phyloP scores from a whole-genome alignment of 2,888 invertebrate species.

The Hydropsyche betteni region DNA sequence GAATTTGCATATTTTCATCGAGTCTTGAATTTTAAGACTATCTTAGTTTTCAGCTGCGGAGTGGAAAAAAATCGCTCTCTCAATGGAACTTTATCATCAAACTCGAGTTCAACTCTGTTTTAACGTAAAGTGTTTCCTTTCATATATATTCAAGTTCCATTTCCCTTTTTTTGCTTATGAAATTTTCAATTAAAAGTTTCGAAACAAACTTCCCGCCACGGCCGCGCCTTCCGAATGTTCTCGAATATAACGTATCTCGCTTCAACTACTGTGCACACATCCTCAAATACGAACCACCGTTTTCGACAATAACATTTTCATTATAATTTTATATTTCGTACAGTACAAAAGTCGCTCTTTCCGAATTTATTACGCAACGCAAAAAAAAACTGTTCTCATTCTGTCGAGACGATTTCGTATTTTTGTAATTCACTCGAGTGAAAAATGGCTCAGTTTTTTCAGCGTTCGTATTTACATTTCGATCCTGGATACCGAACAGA shows the following conservation, averaged over 20 bases:
- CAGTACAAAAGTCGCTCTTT: too few species aligned
- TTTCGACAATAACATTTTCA: too few species aligned
- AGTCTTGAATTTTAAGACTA: not conserved
- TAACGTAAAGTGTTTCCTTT: slow-evolving; percentile 31
- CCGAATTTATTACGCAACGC: too few species aligned
- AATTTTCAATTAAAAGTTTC: slow-evolving; percentile 37
- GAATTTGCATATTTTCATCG: not conserved
- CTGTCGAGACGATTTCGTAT: slow-evolving; percentile 12
- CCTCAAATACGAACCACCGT: too few species aligned
- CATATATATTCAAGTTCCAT: slow-evolving; percentile 33
- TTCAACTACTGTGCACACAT: slow-evolving; percentile 1
- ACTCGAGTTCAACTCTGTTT: slow-evolving; percentile 25
- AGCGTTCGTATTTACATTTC: slow-evolving; percentile 28
- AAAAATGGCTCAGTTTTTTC: slow-evolving; percentile 4
- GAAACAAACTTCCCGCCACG: slow-evolving; percentile 28
- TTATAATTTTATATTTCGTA: too few species aligned
- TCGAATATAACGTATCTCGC: slow-evolving; percentile 5
- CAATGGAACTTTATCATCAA: slow-evolving; percentile 37
- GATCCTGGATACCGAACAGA: slow-evolving; percentile 2
- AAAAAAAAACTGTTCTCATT: not conserved
- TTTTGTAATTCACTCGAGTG: slow-evolving; percentile 18
- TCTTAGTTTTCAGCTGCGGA: not conserved
- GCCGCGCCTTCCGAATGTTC: slow-evolving; percentile 9
- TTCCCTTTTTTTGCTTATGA: slow-evolving; percentile 36
- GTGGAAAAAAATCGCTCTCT: slow-evolving; percentile 9